Percentiles rank a stretch among this genome's conserved stretches.
Evolutionary conservation across 2,888 invertebrate genomes (phyloP).

Genomic region (Callimorpha dominula): DNA sequence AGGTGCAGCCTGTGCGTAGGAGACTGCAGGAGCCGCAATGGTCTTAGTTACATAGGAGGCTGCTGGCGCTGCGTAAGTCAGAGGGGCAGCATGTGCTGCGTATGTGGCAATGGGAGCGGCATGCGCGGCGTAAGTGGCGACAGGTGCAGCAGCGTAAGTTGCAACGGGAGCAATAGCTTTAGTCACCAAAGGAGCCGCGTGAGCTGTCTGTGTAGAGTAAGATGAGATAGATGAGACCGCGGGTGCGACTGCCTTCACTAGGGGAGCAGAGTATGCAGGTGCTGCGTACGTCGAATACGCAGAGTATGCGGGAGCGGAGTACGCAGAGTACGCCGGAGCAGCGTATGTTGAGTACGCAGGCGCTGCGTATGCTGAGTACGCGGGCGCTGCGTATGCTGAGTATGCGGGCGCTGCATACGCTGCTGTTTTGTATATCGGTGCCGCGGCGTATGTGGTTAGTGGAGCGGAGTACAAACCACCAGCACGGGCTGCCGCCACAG

Average conservation of each 20-base stretch:
- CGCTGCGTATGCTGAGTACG: conserved; percentile 54
- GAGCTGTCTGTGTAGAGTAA: conserved; percentile 61
- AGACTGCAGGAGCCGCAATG: conserved; percentile 48
- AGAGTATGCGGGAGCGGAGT: conserved; percentile 47
- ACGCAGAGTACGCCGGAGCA: conserved; percentile 34
- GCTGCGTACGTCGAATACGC: conserved; percentile 61
- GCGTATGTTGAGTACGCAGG: conserved; percentile 57
- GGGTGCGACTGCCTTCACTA: conserved; percentile 72
- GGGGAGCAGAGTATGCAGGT: conserved; percentile 66
- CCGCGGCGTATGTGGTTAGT: conserved; percentile 72
- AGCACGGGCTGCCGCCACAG: conserved; percentile 86
- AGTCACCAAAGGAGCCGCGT: conserved; percentile 51
- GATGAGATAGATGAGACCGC: conserved; percentile 69
- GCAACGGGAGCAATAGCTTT: conserved; percentile 55
- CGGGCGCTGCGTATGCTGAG: conserved; percentile 48
- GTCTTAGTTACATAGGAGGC: conserved; percentile 26
- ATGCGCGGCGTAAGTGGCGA: conserved; percentile 52
- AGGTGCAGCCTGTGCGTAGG: conserved; percentile 54
- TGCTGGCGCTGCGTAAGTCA: conserved; percentile 49
- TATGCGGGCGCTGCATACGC: conserved; percentile 41
- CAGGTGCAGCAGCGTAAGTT: conserved; percentile 48
- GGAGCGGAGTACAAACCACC: conserved; percentile 75
- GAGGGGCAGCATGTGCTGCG: conserved; percentile 51
- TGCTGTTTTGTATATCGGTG: conserved; percentile 61
- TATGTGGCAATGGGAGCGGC: conserved; percentile 42